phyloP scores from a whole-genome alignment of 2,888 invertebrate genomes.

The Tiliacea citrago region DNA sequence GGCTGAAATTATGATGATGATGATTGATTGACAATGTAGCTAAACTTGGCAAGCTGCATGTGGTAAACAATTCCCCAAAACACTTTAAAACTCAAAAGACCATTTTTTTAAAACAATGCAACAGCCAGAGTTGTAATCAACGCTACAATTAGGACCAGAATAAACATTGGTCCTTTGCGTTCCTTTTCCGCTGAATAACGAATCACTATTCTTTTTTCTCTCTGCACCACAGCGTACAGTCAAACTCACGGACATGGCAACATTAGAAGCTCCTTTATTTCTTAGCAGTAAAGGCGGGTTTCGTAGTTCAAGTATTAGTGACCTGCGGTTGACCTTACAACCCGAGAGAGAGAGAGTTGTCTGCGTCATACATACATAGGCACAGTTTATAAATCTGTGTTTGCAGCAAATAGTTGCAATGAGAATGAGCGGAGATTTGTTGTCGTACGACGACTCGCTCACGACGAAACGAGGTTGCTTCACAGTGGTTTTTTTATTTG shows the following conservation, averaged over 20 bases:
- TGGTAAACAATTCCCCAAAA: background rate
- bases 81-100: background rate
- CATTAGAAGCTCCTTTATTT: background rate
- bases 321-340: background rate
- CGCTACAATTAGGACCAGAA: background rate
- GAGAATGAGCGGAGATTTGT: slow-evolving; percentile 26
- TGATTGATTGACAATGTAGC: background rate
- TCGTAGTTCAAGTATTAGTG: background rate
- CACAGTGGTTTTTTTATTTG: background rate
- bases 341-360: background rate
- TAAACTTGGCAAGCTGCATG: background rate
- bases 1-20: too few relatives aligned
- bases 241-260: background rate
- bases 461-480: slow-evolving; percentile 4
- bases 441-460: background rate
- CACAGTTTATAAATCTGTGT: slow-evolving; percentile 2
- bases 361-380: background rate
- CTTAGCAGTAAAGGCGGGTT: background rate
- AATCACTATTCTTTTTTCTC: slow-evolving; percentile 5
- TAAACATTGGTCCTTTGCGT: too few relatives aligned
- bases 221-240: background rate
- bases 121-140: background rate
- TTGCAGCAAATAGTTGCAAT: slow-evolving; percentile 17
- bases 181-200: slow-evolving; percentile 1
- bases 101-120: background rate